phyloP scores from a whole-genome alignment of 1,140 invertebrate species.

The Plectrocnemia conspersa region DNA sequence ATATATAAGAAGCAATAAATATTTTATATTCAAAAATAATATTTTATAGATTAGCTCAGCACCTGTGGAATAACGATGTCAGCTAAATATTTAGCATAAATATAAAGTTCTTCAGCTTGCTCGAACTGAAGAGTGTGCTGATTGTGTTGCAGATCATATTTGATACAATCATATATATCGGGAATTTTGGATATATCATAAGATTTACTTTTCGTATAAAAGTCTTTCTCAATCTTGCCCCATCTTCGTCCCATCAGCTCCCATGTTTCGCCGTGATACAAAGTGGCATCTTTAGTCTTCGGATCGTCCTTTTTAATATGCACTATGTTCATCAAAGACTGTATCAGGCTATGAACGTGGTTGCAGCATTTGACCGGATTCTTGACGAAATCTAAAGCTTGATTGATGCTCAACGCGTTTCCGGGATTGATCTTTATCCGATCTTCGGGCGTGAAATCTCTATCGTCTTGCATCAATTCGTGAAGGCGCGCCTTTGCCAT shows the following conservation, averaged over 20 bases:
- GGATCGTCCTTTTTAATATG: conserved; percentile 79
- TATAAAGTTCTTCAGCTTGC: conserved; percentile 91
- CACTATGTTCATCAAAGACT: conserved; percentile 80
- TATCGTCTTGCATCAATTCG: conserved; percentile 86
- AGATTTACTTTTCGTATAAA: conserved; percentile 83
- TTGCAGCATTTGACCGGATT: conserved; percentile 94
- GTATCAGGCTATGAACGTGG: conserved; percentile 80
- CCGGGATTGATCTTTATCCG: conserved; percentile 84
- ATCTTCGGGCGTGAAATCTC: conserved; percentile 84
- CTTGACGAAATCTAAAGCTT: conserved; percentile 91
- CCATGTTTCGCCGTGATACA: conserved; percentile 99
- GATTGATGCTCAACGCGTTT: conserved; percentile 76
- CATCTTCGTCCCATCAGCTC: conserved; percentile 96
- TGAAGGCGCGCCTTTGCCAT: conserved; percentile 94
- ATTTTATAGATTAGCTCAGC: conserved; percentile 27
- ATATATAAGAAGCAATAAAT: conserved; percentile 9
- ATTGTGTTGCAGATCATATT: conserved; percentile 98
- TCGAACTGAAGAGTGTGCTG: conserved; percentile 92
- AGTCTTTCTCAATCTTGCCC: conserved; percentile 99
- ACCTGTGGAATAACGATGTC: conserved; percentile 99
- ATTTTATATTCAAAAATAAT: neutral
- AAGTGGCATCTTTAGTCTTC: conserved; percentile 82
- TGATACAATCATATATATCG: conserved; percentile 99
- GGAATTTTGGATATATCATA: conserved; percentile 99
- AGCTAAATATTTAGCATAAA: conserved; percentile 90